Evolutionary conservation across 2,888 invertebrate genomes (phyloP).

Genomic region (Disparrhopalites patrizii): DNA sequence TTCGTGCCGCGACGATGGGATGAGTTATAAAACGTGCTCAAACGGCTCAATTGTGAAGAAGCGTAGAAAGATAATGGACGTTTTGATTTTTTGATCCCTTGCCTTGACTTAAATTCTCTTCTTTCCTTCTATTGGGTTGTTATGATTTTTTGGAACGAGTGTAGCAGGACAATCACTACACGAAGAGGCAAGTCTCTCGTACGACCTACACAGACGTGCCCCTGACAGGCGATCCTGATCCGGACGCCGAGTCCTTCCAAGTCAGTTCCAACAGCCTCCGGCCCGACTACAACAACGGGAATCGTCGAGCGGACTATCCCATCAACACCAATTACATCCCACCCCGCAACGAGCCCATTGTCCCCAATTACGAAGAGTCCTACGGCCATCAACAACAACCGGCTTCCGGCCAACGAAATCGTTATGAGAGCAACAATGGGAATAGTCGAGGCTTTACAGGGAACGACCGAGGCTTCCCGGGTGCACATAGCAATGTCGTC

Average conservation of each 20-base stretch:
- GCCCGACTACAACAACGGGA: conserved; percentile 23
- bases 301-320: conserved; percentile 20
- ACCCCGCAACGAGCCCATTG: background rate
- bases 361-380: background rate
- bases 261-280: background rate
- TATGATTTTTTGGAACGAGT: too few species aligned
- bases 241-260: conserved; percentile 20
- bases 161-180: conserved; percentile 19
- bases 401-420: background rate
- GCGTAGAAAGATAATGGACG: too few species aligned
- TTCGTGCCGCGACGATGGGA: too few species aligned
- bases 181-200: conserved; percentile 17
- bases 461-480: background rate
- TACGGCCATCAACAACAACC: background rate
- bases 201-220: conserved; percentile 45
- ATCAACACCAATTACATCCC: background rate
- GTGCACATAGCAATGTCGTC: background rate
- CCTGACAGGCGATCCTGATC: conserved; percentile 23
- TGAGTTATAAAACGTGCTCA: background rate
- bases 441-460: background rate
- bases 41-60: background rate
- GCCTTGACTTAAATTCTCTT: conserved; percentile 3
- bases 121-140: too few species aligned
- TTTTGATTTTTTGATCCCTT: too few species aligned
- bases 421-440: background rate